Evolutionary conservation across 1,140 invertebrate genomes (phyloP).

Genomic region (Drosophila ogumai): DNA sequence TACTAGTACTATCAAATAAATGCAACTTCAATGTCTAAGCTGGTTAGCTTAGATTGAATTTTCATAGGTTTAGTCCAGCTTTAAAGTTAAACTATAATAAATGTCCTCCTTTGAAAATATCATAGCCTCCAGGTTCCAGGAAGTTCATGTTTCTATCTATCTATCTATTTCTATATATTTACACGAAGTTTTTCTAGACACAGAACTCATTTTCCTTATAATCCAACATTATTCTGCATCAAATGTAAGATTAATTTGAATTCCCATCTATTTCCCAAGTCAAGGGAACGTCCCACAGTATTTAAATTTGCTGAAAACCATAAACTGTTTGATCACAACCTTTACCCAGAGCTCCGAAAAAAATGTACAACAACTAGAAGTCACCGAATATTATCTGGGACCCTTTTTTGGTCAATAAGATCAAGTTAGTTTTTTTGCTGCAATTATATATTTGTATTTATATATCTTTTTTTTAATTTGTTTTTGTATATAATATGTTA

Average conservation of each 20-base stretch:
- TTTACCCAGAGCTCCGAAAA: background rate
- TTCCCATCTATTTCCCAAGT: background rate
- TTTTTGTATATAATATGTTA: slow-evolving; percentile 38
- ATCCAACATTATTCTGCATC: background rate
- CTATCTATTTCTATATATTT: too few species aligned
- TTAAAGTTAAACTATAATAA: background rate
- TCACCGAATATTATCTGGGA: slow-evolving; percentile 27
- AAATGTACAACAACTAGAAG: slow-evolving; percentile 57
- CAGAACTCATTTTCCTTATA: background rate
- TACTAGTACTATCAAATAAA: background rate
- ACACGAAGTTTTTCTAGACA: background rate
- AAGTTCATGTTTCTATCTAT: background rate
- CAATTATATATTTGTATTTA: slow-evolving; percentile 54
- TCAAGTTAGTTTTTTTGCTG: slow-evolving; percentile 36
- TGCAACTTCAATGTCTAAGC: background rate
- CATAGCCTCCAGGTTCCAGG: background rate
- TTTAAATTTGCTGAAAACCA: background rate
- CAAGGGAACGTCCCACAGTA: background rate
- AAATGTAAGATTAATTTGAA: background rate
- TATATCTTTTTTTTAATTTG: slow-evolving; percentile 27
- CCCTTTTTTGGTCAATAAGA: slow-evolving; percentile 31
- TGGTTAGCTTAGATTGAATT: too few species aligned
- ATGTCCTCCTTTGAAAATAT: background rate
- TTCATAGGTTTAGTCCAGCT: too few species aligned
- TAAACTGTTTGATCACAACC: background rate